A percentile compares a stretch with the other conserved stretches of the same genome.
These are phyloP conservation scores for Verasper variegatus DNA, from an alignment of 2,113 vertebrate species.

Conservation along the genomic window DNA sequence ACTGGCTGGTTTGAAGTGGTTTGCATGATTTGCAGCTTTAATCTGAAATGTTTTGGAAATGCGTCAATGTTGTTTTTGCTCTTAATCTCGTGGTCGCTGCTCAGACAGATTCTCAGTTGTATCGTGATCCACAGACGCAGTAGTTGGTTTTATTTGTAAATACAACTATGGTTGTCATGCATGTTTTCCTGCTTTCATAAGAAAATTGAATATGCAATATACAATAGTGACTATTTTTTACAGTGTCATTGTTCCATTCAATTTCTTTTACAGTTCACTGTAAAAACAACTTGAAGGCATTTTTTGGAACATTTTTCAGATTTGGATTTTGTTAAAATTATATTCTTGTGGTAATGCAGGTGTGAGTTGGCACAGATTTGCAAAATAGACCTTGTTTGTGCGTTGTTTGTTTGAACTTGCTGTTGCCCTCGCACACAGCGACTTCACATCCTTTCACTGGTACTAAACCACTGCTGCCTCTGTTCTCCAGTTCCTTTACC, in stretches of 20 bases:
- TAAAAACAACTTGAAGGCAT: too few relatives aligned
- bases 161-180: neutral
- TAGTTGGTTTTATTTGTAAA: neutral
- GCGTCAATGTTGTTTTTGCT: slow-evolving; percentile 2
- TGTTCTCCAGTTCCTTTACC: slow-evolving; percentile 92
- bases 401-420: too few relatives aligned
- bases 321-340: too few relatives aligned
- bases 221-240: too few relatives aligned
- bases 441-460: neutral
- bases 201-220: too few relatives aligned
- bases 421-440: too few relatives aligned
- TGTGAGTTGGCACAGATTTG: too few relatives aligned
- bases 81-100: neutral
- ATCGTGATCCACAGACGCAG: neutral
- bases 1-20: neutral
- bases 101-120: neutral
- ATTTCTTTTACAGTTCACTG: too few relatives aligned
- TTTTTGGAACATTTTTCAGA: too few relatives aligned
- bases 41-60: neutral
- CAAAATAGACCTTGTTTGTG: too few relatives aligned
- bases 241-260: too few relatives aligned
- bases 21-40: slow-evolving; percentile 24
- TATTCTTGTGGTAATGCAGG: too few relatives aligned
- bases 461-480: slow-evolving; percentile 31
- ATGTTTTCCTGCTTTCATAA: neutral